Percentiles rank a stretch among this genome's conserved stretches.
These are phyloP conservation scores for Serripes groenlandicus DNA, from an alignment of 2,888 invertebrate species.

Conservation along the genomic window DNA sequence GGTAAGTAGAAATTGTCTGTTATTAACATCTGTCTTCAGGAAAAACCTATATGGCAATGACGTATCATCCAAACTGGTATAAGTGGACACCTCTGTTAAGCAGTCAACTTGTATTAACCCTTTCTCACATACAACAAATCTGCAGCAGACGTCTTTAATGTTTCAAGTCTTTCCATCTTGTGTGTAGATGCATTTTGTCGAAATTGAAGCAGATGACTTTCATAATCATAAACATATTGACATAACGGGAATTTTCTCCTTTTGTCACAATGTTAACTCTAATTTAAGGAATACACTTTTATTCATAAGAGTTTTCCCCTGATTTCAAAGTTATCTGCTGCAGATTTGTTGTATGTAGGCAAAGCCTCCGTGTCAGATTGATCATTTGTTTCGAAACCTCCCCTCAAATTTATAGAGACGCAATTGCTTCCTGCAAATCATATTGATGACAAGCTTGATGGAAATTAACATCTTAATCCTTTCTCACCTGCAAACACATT, in stretches of 20 bases:
- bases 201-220: neutral
- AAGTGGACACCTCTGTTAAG: too few species aligned
- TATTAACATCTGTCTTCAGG: too few species aligned
- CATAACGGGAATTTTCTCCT: neutral
- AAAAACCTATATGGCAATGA: too few species aligned
- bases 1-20: constrained; percentile 44
- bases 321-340: neutral
- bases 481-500: neutral
- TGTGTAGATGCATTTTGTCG: neutral
- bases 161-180: neutral
- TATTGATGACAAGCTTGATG: too few species aligned
- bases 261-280: neutral
- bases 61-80: too few species aligned
- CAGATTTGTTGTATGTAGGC: too few species aligned
- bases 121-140: neutral
- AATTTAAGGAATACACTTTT: neutral
- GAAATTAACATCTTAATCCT: too few species aligned
- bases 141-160: neutral
- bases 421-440: too few species aligned
- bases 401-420: too few species aligned
- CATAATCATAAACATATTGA: neutral
- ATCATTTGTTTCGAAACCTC: too few species aligned
- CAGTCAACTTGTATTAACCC: neutral
- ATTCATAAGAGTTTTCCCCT: neutral
- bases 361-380: too few species aligned